Evolutionary conservation across 2,888 invertebrate genomes (phyloP), one percentile per base, ranked within the genome.

Genomic region (Hypena proboscidalis): DNA sequence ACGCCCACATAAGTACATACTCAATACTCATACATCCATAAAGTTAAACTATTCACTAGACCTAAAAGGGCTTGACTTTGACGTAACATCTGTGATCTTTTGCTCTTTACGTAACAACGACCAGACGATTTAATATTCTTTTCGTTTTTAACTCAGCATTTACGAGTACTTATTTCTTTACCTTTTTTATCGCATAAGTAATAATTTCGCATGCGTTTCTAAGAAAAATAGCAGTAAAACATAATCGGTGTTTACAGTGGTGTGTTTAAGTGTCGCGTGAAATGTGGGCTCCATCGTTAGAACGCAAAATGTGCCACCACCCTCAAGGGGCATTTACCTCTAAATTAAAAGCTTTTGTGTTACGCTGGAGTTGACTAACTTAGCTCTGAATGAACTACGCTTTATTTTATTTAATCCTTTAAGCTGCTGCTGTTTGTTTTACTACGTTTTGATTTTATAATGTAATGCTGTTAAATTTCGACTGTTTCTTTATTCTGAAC

Each of bases 301-400:
- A 44, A 53, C 42, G 43, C 31, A 30, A 58, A 61, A 53, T 62
- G 39, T 44, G 36, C 53, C 42, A 40, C 58, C 47, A 58, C 49
- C 53, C 58, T 44, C 49, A 10, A 15, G 13, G 25, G 43, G 20
- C 42, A 25, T 35, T 22, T 37, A 53, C 50, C 49, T 52, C 40
- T 44, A 58, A 29, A 41, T 35, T 36, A 36, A 34, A 39, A 42
- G 25, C 35, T 35, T 68, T 69, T 68, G 58, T 60, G 49, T 56
- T 53, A 52, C 54, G 47, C 39, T 55, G 51, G 45, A 46, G 47
- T 49, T 51, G 27, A 54, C 49, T 56, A 64, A 60, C 50, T 59
- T 54, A 49, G 38, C 46, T 47, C 46, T 53, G 54, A 62, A 59
- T 59, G 39, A 64, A 59, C 53, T 45, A 47, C 45, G 50, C 48